These are phyloP conservation scores for Cinclus mexicanus DNA, from an alignment of 2,113 vertebrate species.

Conservation along the genomic window DNA sequence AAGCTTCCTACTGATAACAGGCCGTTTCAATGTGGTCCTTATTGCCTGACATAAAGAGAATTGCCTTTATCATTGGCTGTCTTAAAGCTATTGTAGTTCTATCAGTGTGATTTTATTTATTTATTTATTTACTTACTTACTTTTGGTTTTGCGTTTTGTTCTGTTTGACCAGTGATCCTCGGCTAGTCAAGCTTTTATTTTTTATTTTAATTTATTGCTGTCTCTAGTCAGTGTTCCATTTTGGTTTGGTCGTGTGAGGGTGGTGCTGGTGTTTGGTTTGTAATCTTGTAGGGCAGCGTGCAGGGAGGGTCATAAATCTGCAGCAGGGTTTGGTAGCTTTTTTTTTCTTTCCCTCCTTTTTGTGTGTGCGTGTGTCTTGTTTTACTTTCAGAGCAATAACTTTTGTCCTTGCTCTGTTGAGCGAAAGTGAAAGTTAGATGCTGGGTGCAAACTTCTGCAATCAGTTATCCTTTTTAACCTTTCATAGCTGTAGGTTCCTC, in stretches of 20 bases:
- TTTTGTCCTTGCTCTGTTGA: not conserved
- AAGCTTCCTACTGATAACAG: not conserved
- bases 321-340: not conserved
- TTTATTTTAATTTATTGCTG: not conserved
- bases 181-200: not conserved
- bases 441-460: not conserved
- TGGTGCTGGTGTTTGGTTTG: slow-evolving; percentile 3
- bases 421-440: slow-evolving; percentile 15
- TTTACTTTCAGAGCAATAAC: not conserved
- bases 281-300: not conserved
- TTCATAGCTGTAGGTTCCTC: not conserved
- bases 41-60: not conserved
- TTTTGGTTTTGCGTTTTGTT: not conserved
- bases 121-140: not conserved
- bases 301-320: not conserved
- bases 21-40: not conserved
- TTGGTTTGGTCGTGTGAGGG: not conserved
- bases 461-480: not conserved
- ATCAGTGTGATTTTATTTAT: not conserved
- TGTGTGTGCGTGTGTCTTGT: not conserved
- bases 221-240: not conserved
- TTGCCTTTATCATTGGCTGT: not conserved
- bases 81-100: not conserved
- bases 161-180: not conserved
- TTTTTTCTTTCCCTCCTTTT: not conserved